Base-by-base conservation (phyloP, 2,113 vertebrate genomes). In the Caranx melampygus region DNA sequence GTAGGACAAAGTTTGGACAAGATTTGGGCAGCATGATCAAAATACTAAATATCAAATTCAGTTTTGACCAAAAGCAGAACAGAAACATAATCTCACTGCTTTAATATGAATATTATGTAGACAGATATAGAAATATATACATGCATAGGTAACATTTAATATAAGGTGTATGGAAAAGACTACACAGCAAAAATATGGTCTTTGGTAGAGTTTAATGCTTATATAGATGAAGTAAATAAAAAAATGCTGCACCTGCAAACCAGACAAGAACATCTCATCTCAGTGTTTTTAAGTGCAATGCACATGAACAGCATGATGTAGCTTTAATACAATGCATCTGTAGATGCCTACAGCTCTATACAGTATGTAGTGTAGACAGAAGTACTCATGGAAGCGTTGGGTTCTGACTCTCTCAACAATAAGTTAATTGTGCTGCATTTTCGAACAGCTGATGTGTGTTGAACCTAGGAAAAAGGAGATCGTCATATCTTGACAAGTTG, bases 41-140 rank as follows among this genome's bases (percentile, higher is more conserved):
- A 77, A 77, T 65, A 65, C 3, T 75, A 8, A 64, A 40, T 15
- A 71, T 75, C 47, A 81, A 71, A 66, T 59, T 10, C 34, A 68
- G 20, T 57, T 75, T 37, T 18, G 6, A 3, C 49, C 15, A 74
- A 55, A 13, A 70, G n/a, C 31, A 60, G 7, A 3, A 16, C 45
- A 49, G 16, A 49, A 2, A 49, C 47, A 49, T 49, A 49, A 49
- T 49, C 6, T 16, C 18, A 1, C 6, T 49, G 45, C 14, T 5
- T 16, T 16, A 47, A 16, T 5, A 47, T 16, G 16, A 16, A 47
- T 16, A 47, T 47, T 16, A 14, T 47, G 6, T 5, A 16, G 45
- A 47, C 14, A 47, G 13, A 45, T 37, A 37, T 37, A 37, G 37
- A 37, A 37, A 37, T 37, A 37, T 37, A 37, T 37, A 37, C 37